Percentiles rank a stretch among this genome's conserved stretches.
These are phyloP conservation scores for Lucilia sericata DNA, from an alignment of 1,140 invertebrate species.

Conservation along the genomic window DNA sequence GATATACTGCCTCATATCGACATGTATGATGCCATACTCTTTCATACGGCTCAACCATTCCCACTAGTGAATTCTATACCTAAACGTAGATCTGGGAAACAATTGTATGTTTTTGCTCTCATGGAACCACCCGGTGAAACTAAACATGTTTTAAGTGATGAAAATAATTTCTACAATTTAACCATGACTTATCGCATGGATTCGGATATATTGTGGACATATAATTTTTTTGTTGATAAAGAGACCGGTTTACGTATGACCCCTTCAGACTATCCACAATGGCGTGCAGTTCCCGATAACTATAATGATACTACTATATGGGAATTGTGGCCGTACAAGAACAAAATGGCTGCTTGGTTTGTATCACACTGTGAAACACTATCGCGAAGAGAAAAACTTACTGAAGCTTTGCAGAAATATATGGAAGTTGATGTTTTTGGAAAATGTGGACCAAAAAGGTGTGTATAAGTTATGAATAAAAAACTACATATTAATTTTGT, in stretches of 20 bases:
- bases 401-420: conserved; percentile 70
- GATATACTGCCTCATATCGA: conserved; percentile 57
- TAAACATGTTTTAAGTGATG: conserved; percentile 54
- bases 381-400: conserved; percentile 71
- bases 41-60: conserved; percentile 62
- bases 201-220: conserved; percentile 75
- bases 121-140: conserved; percentile 65
- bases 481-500: too few relatives aligned
- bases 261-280: conserved; percentile 51
- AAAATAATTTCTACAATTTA: conserved; percentile 70
- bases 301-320: conserved; percentile 52
- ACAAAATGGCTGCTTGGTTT: conserved; percentile 72
- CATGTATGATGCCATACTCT: conserved; percentile 67
- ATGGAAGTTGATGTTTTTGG: conserved; percentile 78
- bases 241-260: conserved; percentile 55
- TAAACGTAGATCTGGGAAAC: conserved; percentile 41
- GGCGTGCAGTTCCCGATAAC: conserved; percentile 49
- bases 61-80: conserved; percentile 49
- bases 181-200: conserved; percentile 75
- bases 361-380: conserved; percentile 73
- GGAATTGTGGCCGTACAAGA: conserved; percentile 66
- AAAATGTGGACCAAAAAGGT: conserved; percentile 69
- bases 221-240: conserved; percentile 68
- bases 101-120: conserved; percentile 60
- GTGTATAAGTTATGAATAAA: conserved; percentile 45